Conservation (phyloP, 2,797 vertebrate species). For the Limnodromus scolopaceus region DNA sequence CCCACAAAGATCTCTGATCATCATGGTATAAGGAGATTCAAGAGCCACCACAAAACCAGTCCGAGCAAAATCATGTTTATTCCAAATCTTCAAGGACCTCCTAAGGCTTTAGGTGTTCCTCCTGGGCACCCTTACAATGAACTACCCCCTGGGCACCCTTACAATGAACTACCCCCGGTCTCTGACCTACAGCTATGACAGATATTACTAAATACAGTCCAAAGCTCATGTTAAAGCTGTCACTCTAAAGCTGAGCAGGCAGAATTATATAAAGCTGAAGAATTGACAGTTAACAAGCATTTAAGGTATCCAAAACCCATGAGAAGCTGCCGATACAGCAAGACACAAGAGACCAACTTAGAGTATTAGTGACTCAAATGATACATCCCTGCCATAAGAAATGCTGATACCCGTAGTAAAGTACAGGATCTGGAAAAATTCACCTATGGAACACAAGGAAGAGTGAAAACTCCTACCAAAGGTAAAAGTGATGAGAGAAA, state of each 20-base stretch:
- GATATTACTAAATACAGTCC: neutral
- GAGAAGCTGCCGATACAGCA: neutral
- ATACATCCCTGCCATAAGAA: neutral
- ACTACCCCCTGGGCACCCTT: neutral
- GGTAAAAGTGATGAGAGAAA: neutral
- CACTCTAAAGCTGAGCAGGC: neutral
- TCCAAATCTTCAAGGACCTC: neutral
- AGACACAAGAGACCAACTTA: neutral
- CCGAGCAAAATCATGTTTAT: neutral
- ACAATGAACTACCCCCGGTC: neutral
- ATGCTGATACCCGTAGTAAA: neutral
- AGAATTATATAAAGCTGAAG: neutral
- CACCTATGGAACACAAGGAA: neutral
- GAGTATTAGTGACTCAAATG: neutral
- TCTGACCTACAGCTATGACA: neutral
- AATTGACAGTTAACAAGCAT: neutral
- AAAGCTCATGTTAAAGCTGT: neutral
- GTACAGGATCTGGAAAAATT: neutral
- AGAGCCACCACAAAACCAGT: neutral
- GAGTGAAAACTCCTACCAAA: neutral
- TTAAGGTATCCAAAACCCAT: neutral
- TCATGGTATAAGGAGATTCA: neutral
- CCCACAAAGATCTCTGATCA: neutral
- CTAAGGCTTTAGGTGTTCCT: neutral
- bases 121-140: neutral